Percentiles rank a stretch among this genome's conserved stretches.
These are phyloP conservation scores for Trichechus manatus DNA, from an alignment of 2,113 vertebrate genomes.

Conservation along the genomic window DNA sequence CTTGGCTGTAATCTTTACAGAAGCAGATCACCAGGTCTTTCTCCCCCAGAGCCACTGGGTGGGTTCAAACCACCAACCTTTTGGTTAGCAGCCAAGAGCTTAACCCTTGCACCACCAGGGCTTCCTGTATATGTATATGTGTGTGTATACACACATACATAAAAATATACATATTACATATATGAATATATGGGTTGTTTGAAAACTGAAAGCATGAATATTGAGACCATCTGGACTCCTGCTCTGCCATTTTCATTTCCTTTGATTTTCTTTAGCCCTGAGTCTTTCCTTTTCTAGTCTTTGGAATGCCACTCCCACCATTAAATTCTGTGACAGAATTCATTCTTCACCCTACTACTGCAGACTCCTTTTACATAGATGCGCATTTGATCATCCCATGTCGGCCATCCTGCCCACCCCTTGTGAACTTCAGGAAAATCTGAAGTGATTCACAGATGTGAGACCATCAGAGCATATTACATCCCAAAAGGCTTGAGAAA, in stretches of 20 bases:
- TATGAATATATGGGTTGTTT: not conserved
- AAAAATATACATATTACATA: too few relatives aligned
- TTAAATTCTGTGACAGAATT: constrained; percentile 8
- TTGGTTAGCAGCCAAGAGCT: too few relatives aligned
- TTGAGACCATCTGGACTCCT: not conserved
- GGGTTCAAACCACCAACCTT: too few relatives aligned
- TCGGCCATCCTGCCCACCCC: not conserved
- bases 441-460: not conserved
- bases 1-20: too few relatives aligned
- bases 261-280: not conserved
- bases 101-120: too few relatives aligned
- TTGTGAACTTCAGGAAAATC: constrained; percentile 8
- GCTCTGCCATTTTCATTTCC: not conserved
- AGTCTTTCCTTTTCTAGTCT: constrained; percentile 5
- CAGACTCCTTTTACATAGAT: not conserved
- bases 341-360: not conserved
- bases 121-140: too few relatives aligned
- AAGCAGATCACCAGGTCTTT: too few relatives aligned
- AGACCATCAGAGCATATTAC: not conserved
- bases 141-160: too few relatives aligned
- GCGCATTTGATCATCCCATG: not conserved
- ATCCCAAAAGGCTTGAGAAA: not conserved
- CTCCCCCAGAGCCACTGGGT: too few relatives aligned
- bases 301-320: not conserved
- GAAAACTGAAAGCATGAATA: constrained; percentile 23